Evolutionary conservation across 2,888 invertebrate genomes (phyloP).

Genomic region (Spisula subtruncata): DNA sequence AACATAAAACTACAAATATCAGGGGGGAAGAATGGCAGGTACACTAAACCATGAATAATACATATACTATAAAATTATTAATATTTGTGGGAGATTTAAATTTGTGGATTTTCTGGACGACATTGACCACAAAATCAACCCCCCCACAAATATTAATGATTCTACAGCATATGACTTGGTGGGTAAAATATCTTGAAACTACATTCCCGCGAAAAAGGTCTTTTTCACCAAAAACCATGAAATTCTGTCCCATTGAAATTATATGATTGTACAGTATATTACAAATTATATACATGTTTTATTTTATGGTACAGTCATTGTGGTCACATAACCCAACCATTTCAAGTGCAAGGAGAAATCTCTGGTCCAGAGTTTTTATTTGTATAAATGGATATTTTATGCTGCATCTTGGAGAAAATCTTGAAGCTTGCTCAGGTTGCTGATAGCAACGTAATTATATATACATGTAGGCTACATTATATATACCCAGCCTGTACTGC

Average conservation of each 20-base stretch:
- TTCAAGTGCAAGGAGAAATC: neutral
- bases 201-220: too few species aligned
- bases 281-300: neutral
- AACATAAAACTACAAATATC: neutral
- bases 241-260: too few species aligned
- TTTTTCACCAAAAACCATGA: too few species aligned
- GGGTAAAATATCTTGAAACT: too few species aligned
- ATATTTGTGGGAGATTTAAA: too few species aligned
- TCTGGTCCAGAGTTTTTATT: neutral
- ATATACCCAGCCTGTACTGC: neutral
- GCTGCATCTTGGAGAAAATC: neutral
- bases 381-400: neutral
- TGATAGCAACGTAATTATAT: neutral
- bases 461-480: too few species aligned
- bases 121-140: too few species aligned
- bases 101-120: too few species aligned
- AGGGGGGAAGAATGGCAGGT: neutral
- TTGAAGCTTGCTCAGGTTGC: neutral
- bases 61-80: too few species aligned
- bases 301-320: neutral
- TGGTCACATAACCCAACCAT: neutral
- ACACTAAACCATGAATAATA: neutral
- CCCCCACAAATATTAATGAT: too few species aligned
- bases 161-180: too few species aligned
- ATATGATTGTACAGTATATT: too few species aligned